A percentile compares a stretch with the other conserved stretches of the same genome.
phyloP scores from a whole-genome alignment of 2,797 vertebrate species.

The Peromyscus aztecus region DNA sequence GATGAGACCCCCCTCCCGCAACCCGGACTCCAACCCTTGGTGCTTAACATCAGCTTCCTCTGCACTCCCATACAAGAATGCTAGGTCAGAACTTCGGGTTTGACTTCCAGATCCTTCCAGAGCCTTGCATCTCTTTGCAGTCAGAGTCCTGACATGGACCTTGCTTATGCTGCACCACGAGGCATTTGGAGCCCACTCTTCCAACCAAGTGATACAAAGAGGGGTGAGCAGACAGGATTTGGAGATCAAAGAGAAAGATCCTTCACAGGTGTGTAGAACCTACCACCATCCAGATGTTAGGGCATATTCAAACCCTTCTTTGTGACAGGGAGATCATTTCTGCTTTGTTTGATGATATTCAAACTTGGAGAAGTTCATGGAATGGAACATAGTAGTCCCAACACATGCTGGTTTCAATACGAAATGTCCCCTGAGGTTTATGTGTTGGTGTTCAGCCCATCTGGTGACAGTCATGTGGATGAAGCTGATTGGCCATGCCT shows the following conservation, averaged over 20 bases:
- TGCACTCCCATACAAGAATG: neutral
- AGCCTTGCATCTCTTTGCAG: neutral
- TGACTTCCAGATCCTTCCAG: neutral
- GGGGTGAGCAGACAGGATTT: neutral
- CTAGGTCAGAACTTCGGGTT: neutral
- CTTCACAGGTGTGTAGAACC: neutral
- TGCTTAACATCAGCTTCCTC: neutral
- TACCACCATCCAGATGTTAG: neutral
- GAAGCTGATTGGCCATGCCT: neutral
- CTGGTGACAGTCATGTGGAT: no score
- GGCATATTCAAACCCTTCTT: neutral
- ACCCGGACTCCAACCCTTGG: neutral
- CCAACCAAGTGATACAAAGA: no score
- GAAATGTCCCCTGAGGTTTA: neutral
- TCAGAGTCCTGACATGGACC: neutral
- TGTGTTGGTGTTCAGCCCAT: no score
- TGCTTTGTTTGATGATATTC: neutral
- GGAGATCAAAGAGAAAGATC: neutral
- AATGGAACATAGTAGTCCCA: neutral
- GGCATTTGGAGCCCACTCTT: neutral
- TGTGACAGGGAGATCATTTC: neutral
- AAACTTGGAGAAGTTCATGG: neutral
- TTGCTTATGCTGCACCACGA: rapidly evolving
- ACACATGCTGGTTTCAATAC: no score
- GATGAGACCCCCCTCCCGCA: rapidly evolving